Conservation (phyloP, 2,888 invertebrate genomes). For the Tiphia femorata region DNA sequence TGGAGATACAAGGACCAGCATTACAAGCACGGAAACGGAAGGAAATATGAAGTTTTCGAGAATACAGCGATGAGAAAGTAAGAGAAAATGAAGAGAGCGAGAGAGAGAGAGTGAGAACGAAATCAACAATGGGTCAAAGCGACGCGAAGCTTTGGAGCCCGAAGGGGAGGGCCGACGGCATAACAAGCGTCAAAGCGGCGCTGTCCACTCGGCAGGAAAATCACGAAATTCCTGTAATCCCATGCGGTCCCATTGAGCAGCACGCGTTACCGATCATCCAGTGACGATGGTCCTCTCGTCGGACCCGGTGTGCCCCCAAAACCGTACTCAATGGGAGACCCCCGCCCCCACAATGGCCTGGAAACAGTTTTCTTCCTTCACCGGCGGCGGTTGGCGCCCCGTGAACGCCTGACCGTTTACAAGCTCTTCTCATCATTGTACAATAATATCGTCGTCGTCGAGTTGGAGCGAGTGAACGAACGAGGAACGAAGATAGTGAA, state of each 20-base stretch:
- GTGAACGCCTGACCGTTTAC: constrained; percentile 38
- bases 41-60: no score
- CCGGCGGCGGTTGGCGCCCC: no score
- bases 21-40: no score
- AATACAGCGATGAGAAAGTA: not conserved
- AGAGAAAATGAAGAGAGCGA: not conserved
- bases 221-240: constrained; percentile 46
- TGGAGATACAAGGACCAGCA: no score
- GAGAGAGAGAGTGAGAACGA: not conserved
- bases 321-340: not conserved
- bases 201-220: not conserved
- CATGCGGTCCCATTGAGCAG: constrained; percentile 47
- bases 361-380: constrained; percentile 48
- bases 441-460: constrained; percentile 48
- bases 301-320: constrained; percentile 29
- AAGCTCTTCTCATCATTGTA: constrained; percentile 53
- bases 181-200: not conserved
- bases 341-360: constrained; percentile 39
- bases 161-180: not conserved
- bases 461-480: no score
- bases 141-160: not conserved
- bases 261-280: constrained; percentile 50
- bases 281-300: constrained; percentile 5
- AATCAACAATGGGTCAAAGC: not conserved
- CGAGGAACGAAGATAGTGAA: no score